Evolutionary conservation across 2,113 vertebrate genomes (phyloP), one percentile per base, ranked within the genome.

Genomic region (Paramisgurnus dabryanus): DNA sequence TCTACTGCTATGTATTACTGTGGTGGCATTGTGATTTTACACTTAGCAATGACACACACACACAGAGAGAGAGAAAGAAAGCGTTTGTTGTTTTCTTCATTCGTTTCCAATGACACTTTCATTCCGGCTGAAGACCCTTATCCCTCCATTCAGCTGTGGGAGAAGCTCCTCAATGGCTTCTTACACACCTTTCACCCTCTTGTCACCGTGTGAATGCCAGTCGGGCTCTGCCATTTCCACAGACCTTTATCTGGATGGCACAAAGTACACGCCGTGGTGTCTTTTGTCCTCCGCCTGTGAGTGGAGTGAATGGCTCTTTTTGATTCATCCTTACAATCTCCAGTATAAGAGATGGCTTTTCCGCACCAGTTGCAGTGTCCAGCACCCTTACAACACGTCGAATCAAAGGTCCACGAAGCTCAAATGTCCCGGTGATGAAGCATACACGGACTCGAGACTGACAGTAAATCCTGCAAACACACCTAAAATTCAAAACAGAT

Each of bases 251-350:
- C 92, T 92, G 87, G 76, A 60, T 73, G 50, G 65, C 83, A 86
- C 88, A 91, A 90, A 89, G 89, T 90, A 85, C 82, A 84, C 80
- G 85, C 86, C 84, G 65, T 86, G 88, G 85, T 78, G 88, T 82
- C 91, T 90, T 93, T 93, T 93, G 92, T 93, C 90, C 89, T 86
- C 88, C 87, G 86, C 90, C 89, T 87, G 70, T 1, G 75, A 89
- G 84, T 87, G 86, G 84, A 87, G 87, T 90, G 90, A 92, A 92
- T 89, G 87, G 84, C 50, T 82, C 55, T 80, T 73, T 91, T 90
- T 90, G 88, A 91, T 91, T 92, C 88, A 87, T 88, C 87, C 87
- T 84, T 88, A 82, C 87, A 89, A 91, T 90, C 88, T 89, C 78
- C 13, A 67, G 76, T 78, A 84, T 73, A 88, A 87, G 85, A 81